Evolutionary conservation across 2,113 vertebrate species (phyloP).

Genomic region (Syrmaticus mikado): DNA sequence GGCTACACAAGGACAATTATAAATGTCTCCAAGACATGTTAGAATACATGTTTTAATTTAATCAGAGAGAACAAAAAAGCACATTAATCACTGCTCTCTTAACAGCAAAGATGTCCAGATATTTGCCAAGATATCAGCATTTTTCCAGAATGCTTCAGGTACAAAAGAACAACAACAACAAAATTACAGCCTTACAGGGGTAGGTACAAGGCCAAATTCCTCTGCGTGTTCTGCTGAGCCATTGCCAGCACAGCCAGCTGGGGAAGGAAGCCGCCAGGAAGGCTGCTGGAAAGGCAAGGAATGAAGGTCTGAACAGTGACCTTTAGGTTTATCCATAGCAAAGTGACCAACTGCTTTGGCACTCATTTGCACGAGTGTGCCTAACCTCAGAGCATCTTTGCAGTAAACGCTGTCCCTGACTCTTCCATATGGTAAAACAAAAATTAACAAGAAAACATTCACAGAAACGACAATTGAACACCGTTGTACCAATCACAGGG

Average conservation of each 20-base stretch:
- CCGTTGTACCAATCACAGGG: constrained; percentile 3
- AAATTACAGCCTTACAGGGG: constrained; percentile 22
- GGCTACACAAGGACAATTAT: constrained; percentile 64
- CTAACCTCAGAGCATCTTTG: background rate
- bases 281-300: background rate
- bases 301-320: background rate
- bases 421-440: background rate
- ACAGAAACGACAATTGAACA: background rate
- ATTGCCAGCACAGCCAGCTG: constrained; percentile 38
- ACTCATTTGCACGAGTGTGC: background rate
- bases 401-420: background rate
- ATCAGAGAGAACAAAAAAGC: constrained; percentile 63
- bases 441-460: background rate
- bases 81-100: constrained; percentile 68
- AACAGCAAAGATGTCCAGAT: constrained; percentile 57
- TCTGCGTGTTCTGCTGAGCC: background rate
- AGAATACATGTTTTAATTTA: constrained; percentile 66
- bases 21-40: constrained; percentile 65
- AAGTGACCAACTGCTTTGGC: background rate
- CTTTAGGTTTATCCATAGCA: background rate
- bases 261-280: background rate
- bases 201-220: constrained; percentile 47
- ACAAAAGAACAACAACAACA: constrained; percentile 55
- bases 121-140: constrained; percentile 60
- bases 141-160: constrained; percentile 15